Evolutionary conservation across 2,113 vertebrate species (phyloP).

Genomic region (Meriones unguiculatus): DNA sequence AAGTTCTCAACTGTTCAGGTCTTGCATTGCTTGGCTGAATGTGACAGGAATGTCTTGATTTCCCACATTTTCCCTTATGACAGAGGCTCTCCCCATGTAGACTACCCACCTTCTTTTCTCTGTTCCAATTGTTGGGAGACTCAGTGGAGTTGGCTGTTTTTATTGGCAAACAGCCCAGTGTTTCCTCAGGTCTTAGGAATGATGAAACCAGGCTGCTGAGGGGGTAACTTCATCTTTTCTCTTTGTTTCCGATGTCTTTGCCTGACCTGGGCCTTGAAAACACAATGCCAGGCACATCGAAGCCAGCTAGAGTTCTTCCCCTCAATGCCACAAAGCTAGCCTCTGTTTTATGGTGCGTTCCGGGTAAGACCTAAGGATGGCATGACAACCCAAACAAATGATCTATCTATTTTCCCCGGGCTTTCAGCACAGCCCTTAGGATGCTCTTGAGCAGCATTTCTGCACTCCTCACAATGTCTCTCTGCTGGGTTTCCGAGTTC

Average conservation of each 20-base stretch:
- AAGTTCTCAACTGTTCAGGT: constrained; percentile 73
- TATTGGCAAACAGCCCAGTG: neutral
- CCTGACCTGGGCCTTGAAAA: neutral
- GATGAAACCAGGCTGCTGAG: neutral
- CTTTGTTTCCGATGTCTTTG: neutral
- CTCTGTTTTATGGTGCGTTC: neutral
- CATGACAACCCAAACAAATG: neutral
- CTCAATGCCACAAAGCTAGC: neutral
- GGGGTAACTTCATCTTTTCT: neutral
- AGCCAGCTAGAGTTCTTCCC: neutral
- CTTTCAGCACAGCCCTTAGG: neutral
- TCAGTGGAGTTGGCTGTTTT: neutral
- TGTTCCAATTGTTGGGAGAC: neutral
- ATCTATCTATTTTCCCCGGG: neutral
- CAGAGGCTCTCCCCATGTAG: neutral
- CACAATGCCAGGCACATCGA: neutral
- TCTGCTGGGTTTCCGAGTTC: neutral
- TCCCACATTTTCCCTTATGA: neutral
- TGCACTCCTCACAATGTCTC: neutral
- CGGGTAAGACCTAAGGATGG: neutral
- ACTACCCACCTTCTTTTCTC: neutral
- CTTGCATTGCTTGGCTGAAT: constrained; percentile 31
- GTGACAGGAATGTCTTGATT: neutral
- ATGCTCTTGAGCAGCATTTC: neutral
- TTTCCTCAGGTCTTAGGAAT: constrained; percentile 21